Base-by-base conservation (phyloP, 2,113 vertebrate genomes). In the Pelmatolapia mariae region DNA sequence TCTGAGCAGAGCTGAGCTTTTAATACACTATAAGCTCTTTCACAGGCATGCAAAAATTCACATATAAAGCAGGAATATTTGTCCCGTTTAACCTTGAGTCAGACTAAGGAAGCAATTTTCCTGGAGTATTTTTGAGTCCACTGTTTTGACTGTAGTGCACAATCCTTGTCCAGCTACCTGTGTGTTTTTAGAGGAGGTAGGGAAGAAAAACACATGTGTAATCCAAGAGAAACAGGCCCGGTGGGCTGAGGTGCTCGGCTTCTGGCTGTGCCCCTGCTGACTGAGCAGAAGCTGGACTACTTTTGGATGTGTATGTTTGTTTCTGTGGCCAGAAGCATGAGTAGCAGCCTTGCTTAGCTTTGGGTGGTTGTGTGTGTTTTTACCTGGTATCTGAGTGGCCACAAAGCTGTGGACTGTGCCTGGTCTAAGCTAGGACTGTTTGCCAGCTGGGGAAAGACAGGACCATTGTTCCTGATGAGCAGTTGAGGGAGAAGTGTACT, bases 191-290 rank as follows among this genome's bases (percentile, higher is more conserved):
- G 90, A 85, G 40, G 83, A 45, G 56, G 53, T 73, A 63, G 73
- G 90, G 53, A 90, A 90, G 86, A 83, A 92, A 93, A 94, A 90
- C 53, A 89, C 40, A 10, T 86, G 73, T 61, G 68, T 29, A 50
- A 38, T 94, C 95, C 94, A 94, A 94, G 61, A 94, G 87, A 80
- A 95, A 94, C 94, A 94, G 24, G 79, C 47, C 81, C 54, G 85
- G 79, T 89, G 91, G 84, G 83, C 89, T 88, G 79, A 89, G 89
- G 91, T 92, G 83, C 84, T 91, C 81, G 73, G 88, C 84, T 88
- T 86, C 80, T 87, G 92, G 87, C 81, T 83, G 85, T 45, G 73
- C 53, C 82, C 43, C 33, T 92, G 89, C 93, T 94, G 94, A 94
- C 93, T 83, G 81, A 89, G 83, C 61, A 15, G 66, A 79, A 73